phyloP scores from a whole-genome alignment of 2,888 invertebrate genomes.

The Spodoptera exigua region DNA sequence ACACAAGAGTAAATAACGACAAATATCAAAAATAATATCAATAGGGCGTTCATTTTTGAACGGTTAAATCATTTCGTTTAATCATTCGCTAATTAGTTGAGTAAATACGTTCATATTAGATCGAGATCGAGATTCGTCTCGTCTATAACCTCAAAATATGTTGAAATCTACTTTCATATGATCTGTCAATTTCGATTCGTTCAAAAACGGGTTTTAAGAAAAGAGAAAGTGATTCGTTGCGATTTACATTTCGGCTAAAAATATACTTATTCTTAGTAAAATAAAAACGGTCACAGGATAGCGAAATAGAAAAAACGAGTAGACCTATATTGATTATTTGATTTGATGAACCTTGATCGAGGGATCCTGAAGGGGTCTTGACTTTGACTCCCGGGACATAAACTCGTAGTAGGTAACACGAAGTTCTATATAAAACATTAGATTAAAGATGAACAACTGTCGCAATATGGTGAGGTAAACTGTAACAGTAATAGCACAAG shows the following conservation, averaged over 20 bases:
- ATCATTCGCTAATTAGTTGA: conserved; percentile 49
- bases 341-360: no score
- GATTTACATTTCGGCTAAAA: neutral
- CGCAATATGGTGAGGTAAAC: no score
- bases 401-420: no score
- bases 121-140: conserved; percentile 43
- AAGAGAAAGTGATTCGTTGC: conserved; percentile 8
- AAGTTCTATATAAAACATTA: no score
- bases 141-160: conserved; percentile 51
- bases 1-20: conserved; percentile 89
- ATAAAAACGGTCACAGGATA: no score
- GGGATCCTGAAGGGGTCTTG: no score
- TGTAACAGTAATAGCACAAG: no score
- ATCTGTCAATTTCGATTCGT: conserved; percentile 46
- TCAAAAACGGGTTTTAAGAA: conserved; percentile 28
- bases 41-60: conserved; percentile 76
- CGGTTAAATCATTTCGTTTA: conserved; percentile 63
- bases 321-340: no score
- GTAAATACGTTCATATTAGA: conserved; percentile 49
- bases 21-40: conserved; percentile 78
- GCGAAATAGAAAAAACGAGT: no score
- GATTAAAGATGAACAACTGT: no score
- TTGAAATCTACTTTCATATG: conserved; percentile 37
- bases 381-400: no score
- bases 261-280: no score